Base-by-base conservation (phyloP, 2,888 invertebrate genomes). In the Eutolmus rufibarbis region DNA sequence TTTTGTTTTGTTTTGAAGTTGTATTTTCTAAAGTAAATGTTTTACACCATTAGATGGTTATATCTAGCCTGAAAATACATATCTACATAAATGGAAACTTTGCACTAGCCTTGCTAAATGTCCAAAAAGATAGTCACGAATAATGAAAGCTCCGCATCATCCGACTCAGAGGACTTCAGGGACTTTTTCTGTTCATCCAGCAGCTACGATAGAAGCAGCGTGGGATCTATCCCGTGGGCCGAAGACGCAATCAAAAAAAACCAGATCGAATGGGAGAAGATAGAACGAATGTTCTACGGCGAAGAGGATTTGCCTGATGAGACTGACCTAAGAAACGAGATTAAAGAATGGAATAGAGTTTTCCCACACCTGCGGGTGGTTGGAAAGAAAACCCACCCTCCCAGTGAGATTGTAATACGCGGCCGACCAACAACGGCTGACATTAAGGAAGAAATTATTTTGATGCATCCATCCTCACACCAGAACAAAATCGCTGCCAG, bases 201-300 rank as follows among this genome's bases (percentile, higher is more conserved):
- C 87, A 92, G 92, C 87, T 81, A 86, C 34, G 93, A 92, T 87
- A 91, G 92, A 74, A 92, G 92, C 87, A 92, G 92, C 8, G 91
- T 92, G 86, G 92, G 92, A n/a, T 92, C 92, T 34, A 92, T 93
- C 87, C 92, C 92, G 0, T 93, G 93, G 93, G 92, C 92, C 2
- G 92, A 92, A 87, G 93, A 93, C 90, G 92, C 93, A 19, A 92
- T 93, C 16, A 92, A 92, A 85, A 91, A 92, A 88, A 93, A 93
- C 87, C 91, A 92, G 89, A 88, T 91, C 23, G 92, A 91, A 88
- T 93, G 93, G 93, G 92, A 92, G 86, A 90, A 90, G 16, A 91
- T 93, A 5, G 92, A 93, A 76, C 90, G 91, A 9, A 91, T 92
- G 90, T 89, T 93, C 57, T 90, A 90, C 46, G 92, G 92, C 0